These are phyloP conservation scores for Torymus texanus DNA, from an alignment of 2,888 invertebrate genomes.

Conservation along the genomic window DNA sequence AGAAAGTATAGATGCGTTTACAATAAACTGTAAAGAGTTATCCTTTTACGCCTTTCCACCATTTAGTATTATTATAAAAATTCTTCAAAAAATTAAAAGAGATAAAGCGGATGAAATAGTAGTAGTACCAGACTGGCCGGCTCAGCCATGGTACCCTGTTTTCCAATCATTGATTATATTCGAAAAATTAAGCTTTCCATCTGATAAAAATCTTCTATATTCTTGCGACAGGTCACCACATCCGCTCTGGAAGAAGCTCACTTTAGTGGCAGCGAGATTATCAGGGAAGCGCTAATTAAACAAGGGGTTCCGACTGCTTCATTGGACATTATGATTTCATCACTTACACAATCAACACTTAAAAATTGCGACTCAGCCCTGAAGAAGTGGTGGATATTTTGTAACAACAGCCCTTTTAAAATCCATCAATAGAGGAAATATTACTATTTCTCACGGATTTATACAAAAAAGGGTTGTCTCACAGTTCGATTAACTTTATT, in stretches of 20 bases:
- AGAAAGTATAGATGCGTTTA: constrained; percentile 10
- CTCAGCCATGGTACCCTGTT: no score
- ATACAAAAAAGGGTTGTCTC: constrained; percentile 11
- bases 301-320: neutral
- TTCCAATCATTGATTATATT: no score
- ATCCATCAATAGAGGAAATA: neutral
- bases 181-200: no score
- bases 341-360: neutral
- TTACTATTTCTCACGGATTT: neutral
- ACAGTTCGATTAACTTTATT: constrained; percentile 39
- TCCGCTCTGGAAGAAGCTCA: neutral
- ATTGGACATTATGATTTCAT: neutral
- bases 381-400: neutral
- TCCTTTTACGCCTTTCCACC: constrained; percentile 21
- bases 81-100: no score
- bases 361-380: neutral
- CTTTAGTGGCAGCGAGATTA: constrained; percentile 5
- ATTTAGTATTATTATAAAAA: neutral
- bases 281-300: neutral
- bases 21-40: neutral
- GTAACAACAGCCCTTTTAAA: neutral
- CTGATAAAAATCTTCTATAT: constrained; percentile 1
- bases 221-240: neutral
- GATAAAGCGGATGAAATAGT: no score
- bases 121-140: no score